Evolutionary conservation across 1,140 invertebrate genomes (phyloP).

Genomic region (Catajapyx aquilonaris): DNA sequence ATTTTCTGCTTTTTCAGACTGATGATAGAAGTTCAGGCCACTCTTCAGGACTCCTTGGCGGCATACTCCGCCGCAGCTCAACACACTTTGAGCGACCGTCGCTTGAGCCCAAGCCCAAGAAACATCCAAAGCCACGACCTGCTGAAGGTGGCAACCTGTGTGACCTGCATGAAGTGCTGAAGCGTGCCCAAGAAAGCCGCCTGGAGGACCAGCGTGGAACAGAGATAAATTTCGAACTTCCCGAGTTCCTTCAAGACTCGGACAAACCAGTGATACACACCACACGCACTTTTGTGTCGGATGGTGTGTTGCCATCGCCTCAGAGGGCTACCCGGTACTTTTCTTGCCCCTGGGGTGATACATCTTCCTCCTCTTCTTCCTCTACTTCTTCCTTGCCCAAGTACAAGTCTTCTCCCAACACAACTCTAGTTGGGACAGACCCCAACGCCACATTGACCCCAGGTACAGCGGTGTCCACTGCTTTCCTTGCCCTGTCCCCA

Average conservation of each 20-base stretch:
- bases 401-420: neutral
- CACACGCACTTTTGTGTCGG: neutral
- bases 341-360: too few species aligned
- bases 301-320: neutral
- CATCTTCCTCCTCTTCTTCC: too few species aligned
- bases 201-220: conserved; percentile 63
- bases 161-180: conserved; percentile 52
- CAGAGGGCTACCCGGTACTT: too few species aligned
- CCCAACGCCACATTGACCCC: neutral
- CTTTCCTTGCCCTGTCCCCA: neutral
- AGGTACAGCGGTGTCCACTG: neutral
- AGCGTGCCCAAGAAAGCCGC: conserved; percentile 45
- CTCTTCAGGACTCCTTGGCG: conserved; percentile 43
- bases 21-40: conserved; percentile 50
- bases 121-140: too few species aligned
- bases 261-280: neutral
- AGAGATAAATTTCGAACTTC: conserved; percentile 56
- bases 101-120: too few species aligned
- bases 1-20: conserved; percentile 29
- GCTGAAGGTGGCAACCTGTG: too few species aligned
- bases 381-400: too few species aligned
- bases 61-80: conserved; percentile 39
- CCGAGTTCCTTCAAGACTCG: conserved; percentile 31
- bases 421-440: neutral
- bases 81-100: conserved; percentile 25